Percentiles rank a stretch among this genome's conserved stretches.
Conservation (phyloP, 2,888 invertebrate genomes). For the Amblyjoppa fuscipennis region DNA sequence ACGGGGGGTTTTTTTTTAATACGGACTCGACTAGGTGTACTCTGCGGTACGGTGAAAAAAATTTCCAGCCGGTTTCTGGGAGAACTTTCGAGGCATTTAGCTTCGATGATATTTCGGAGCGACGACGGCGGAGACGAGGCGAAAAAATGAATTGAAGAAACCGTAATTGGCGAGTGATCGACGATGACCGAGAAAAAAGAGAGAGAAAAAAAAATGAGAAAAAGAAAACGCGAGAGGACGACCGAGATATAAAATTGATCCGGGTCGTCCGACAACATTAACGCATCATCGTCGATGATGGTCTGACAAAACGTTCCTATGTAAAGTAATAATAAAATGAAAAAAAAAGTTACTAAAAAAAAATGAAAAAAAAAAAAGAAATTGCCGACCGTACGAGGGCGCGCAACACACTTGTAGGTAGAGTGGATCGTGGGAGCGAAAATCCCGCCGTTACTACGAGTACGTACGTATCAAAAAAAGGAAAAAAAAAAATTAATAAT, state of each 20-base stretch:
- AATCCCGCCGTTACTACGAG: conserved; percentile 77
- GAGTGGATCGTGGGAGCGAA: conserved; percentile 70
- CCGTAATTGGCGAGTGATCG: conserved; percentile 63
- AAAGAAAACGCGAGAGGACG: conserved; percentile 62
- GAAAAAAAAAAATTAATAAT: conserved; percentile 19
- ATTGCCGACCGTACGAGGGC: conserved; percentile 68
- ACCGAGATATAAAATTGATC: conserved; percentile 40
- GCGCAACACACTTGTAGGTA: conserved; percentile 76
- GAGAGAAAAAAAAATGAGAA: conserved; percentile 37
- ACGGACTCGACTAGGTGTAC: conserved; percentile 1
- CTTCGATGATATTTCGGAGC: conserved; percentile 15
- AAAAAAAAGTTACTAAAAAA: conserved; percentile 75
- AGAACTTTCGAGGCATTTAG: neutral
- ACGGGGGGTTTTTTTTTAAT: conserved; percentile 20
- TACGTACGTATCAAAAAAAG: conserved; percentile 78
- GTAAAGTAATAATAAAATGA: conserved; percentile 84
- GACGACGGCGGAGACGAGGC: conserved; percentile 18
- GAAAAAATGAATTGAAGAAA: conserved; percentile 44
- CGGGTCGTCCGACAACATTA: neutral
- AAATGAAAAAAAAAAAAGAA: conserved; percentile 74
- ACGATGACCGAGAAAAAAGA: conserved; percentile 65
- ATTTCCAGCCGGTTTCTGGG: conserved; percentile 1
- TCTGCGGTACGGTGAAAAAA: conserved; percentile 12
- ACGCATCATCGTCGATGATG: conserved; percentile 75
- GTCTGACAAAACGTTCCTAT: conserved; percentile 84